These are phyloP conservation scores for Setipinna tenuifilis DNA, from an alignment of 2,797 vertebrate species.

Conservation along the genomic window DNA sequence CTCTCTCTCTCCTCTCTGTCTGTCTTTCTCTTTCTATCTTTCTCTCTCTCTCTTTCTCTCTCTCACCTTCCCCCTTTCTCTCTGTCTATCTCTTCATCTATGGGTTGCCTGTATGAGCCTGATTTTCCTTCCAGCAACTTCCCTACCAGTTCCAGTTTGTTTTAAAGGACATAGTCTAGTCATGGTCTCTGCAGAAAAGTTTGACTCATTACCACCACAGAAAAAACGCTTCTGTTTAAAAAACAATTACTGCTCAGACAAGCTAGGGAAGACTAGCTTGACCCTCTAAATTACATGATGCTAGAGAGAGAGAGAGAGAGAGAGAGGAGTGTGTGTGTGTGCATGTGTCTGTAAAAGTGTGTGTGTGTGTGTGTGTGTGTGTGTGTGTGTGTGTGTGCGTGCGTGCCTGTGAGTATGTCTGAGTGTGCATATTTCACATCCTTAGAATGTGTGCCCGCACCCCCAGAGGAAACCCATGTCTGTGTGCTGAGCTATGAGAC, in stretches of 20 bases:
- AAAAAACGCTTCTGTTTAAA: too few species aligned
- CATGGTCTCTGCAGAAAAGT: background rate
- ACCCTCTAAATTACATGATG: background rate
- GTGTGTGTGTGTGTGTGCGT: slow-evolving; percentile 26
- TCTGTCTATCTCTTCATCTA: too few species aligned
- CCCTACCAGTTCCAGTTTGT: background rate
- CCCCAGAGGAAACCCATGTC: slow-evolving; percentile 1
- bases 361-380: background rate
- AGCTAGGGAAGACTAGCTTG: background rate
- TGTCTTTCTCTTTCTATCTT: too few species aligned
- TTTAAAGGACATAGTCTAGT: background rate
- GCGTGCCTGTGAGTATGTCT: slow-evolving; percentile 27
- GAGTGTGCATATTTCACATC: background rate
- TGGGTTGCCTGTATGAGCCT: background rate
- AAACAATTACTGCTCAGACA: background rate
- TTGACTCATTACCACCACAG: background rate
- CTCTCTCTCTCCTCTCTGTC: too few species aligned
- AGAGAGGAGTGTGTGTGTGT: background rate
- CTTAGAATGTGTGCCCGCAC: background rate
- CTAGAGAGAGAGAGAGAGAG: too few species aligned
- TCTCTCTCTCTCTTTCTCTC: background rate
- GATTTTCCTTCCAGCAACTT: too few species aligned
- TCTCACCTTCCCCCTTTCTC: background rate
- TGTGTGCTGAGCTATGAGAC: background rate
- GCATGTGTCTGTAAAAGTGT: background rate